These are phyloP conservation scores for Spodoptera frugiperda DNA, from an alignment of 1,140 invertebrate species.

Conservation along the genomic window DNA sequence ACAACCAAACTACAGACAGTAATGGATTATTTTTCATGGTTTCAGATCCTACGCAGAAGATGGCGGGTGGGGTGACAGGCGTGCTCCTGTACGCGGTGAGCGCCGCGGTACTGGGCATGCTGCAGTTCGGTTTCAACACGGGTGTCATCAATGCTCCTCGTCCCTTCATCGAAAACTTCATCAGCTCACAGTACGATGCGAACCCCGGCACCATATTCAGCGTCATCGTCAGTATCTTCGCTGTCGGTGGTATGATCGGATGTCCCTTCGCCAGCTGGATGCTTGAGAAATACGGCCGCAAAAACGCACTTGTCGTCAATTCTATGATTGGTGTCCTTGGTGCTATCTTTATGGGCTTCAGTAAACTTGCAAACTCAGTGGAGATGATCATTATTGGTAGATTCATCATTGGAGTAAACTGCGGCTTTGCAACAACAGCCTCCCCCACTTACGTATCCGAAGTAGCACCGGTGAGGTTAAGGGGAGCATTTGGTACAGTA, in stretches of 20 bases:
- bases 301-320: constrained; percentile 77
- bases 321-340: constrained; percentile 77
- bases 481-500: constrained; percentile 94
- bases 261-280: constrained; percentile 96
- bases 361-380: constrained; percentile 76
- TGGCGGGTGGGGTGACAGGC: constrained; percentile 91
- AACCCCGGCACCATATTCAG: constrained; percentile 93
- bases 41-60: constrained; percentile 58
- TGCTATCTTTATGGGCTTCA: constrained; percentile 80
- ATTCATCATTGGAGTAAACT: constrained; percentile 83
- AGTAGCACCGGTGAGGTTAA: constrained; percentile 94
- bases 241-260: constrained; percentile 97
- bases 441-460: constrained; percentile 98
- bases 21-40: constrained; percentile 20
- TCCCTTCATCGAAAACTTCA: constrained; percentile 97
- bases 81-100: constrained; percentile 97
- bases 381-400: constrained; percentile 84
- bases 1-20: background rate
- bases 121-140: constrained; percentile 99
- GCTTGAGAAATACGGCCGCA: constrained; percentile 86
- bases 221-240: constrained; percentile 97
- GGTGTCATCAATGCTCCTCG: constrained; percentile 99
- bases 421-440: constrained; percentile 94
- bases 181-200: constrained; percentile 92
- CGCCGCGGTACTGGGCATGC: constrained; percentile 97